Evolutionary conservation across 1,140 invertebrate genomes (phyloP), one percentile per base, ranked within the genome.

Genomic region (Nasonia vitripennis): DNA sequence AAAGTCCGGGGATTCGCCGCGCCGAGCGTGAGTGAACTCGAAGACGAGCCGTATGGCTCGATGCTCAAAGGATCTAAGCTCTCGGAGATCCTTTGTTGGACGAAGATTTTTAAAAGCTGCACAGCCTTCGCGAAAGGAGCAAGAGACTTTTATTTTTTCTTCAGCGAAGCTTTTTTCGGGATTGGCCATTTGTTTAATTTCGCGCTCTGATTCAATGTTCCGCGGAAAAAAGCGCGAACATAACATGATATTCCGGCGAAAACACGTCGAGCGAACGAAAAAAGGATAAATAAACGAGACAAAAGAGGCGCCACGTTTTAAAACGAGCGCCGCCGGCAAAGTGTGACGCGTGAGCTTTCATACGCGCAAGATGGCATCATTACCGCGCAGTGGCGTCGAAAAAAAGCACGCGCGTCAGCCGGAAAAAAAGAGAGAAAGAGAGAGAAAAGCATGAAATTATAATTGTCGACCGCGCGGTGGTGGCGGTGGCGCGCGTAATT

Each of bases 1-100:
- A 70, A 77, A 41, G 45, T 41, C 7, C 10, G 77, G 34, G 34
- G 9, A 80, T 87, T 85, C 84, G 81, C 41, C 41, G 23, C 7
- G 75, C n/a, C n/a, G 45, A 78, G 75, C 75, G 75, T 78, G 75
- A 78, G 77, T 67, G 34, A 62, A 78, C 51, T 78, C 51, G 77
- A 37, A 27, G 74, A 77, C 20, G 20, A 74, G 41, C 41, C 41
- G 6, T 55, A 62, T 17, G 20, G n/a, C 34, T 27, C 75, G 4
- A 78, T 78, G 31, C 45, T 78, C 75, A 78, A 78, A 78, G 75
- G n/a, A 78, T 45, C 20, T 74, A n/a, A 37, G 20, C 41, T 71
- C 34, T 78, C 34, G 9, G n/a, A 74, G 27, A 23, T 48, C 75
- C 45, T 51, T 51, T 71, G 17, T 71, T 2, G 68, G 27, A 20